phyloP scores from a whole-genome alignment of 2,113 vertebrate species.

The Poicephalus meyeri region DNA sequence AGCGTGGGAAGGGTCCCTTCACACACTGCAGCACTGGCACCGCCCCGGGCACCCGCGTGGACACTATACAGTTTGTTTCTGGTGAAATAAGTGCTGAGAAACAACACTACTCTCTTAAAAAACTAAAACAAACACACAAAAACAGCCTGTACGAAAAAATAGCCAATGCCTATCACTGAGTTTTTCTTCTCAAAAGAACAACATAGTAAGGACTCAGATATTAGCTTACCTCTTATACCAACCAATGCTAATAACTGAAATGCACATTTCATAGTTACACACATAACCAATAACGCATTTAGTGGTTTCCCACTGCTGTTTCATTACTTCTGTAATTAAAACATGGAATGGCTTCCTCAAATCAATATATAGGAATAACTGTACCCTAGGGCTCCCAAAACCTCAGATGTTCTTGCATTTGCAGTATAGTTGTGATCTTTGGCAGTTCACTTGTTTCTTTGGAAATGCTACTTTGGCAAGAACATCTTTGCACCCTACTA shows the following conservation, averaged over 20 bases:
- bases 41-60: neutral
- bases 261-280: neutral
- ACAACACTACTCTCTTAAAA: too few relatives aligned
- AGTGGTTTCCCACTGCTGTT: neutral
- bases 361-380: neutral
- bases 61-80: too few relatives aligned
- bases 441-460: neutral
- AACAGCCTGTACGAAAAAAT: neutral
- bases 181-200: neutral
- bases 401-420: neutral
- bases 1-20: neutral
- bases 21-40: neutral
- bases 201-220: neutral
- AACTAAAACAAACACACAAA: too few relatives aligned
- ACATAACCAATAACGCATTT: neutral
- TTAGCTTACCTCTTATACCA: neutral
- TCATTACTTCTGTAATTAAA: neutral
- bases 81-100: too few relatives aligned
- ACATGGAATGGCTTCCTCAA: neutral
- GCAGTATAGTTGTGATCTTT: neutral
- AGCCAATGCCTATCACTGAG: neutral
- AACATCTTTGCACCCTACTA: neutral
- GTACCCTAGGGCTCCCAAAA: neutral
- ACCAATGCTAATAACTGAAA: neutral
- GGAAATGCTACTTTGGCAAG: neutral